phyloP scores from a whole-genome alignment of 2,113 vertebrate genomes.

The human region DNA sequence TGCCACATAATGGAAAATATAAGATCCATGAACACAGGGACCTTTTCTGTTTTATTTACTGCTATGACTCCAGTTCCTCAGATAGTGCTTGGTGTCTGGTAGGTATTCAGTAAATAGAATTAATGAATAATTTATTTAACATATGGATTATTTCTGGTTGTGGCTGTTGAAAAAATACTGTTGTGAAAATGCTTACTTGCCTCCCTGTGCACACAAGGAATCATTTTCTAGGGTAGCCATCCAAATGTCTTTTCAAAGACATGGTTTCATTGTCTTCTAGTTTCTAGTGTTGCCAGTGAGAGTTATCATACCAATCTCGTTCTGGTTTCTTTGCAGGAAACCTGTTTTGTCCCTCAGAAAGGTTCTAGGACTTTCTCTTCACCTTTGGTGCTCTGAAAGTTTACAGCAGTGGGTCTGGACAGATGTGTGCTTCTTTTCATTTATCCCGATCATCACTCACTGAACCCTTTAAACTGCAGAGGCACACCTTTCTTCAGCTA shows the following conservation, averaged over 20 bases:
- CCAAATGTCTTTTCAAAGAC: not conserved
- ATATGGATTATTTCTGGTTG: not conserved
- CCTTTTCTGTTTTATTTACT: not conserved
- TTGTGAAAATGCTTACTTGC: not conserved
- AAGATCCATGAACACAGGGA: not conserved
- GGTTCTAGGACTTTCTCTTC: not conserved
- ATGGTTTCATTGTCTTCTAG: not conserved
- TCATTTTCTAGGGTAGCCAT: not conserved
- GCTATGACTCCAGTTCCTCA: not conserved
- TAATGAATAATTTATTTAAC: not conserved
- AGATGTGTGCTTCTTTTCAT: not conserved
- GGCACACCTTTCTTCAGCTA: not conserved
- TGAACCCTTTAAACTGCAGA: conserved; percentile 28
- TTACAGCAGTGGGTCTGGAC: conserved; percentile 2
- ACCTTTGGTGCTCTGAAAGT: not conserved
- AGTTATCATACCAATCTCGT: not conserved
- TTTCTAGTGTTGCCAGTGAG: not conserved
- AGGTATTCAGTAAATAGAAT: not conserved
- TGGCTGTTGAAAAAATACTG: not conserved
- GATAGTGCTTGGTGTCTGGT: not conserved
- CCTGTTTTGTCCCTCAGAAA: not conserved
- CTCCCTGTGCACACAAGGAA: not conserved
- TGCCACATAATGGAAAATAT: conserved; percentile 1
- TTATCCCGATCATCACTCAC: not conserved
- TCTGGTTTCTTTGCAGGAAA: not conserved